Percentiles rank a stretch among this genome's conserved stretches.
phyloP scores from a whole-genome alignment of 2,888 invertebrate genomes.

The Graphium colonna region DNA sequence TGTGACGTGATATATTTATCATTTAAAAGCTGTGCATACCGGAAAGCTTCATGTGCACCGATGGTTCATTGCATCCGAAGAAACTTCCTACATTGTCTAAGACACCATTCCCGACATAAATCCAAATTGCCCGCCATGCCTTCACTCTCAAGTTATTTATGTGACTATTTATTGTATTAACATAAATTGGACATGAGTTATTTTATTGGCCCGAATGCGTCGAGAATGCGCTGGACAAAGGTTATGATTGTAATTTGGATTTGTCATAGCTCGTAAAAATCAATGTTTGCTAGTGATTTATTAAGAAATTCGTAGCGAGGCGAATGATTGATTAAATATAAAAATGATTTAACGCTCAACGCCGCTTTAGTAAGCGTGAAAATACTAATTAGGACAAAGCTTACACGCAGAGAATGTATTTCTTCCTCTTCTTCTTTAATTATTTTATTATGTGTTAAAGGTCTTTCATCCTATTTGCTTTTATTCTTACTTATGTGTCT shows the following conservation, averaged over 20 bases:
- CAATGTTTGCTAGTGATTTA: conserved; percentile 52
- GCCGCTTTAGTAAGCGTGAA: neutral
- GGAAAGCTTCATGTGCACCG: neutral
- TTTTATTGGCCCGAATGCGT: conserved; percentile 72
- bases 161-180: conserved; percentile 78
- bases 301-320: conserved; percentile 14
- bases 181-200: conserved; percentile 80
- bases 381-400: neutral
- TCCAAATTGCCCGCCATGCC: conserved; percentile 68
- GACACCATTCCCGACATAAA: conserved; percentile 62
- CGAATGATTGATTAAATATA: conserved; percentile 20
- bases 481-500: no score
- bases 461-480: no score
- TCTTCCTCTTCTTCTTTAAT: no score
- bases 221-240: conserved; percentile 67
- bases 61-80: conserved; percentile 9
- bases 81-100: conserved; percentile 34
- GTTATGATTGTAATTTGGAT: conserved; percentile 72
- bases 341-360: conserved; percentile 11
- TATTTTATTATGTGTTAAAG: no score
- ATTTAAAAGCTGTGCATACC: neutral
- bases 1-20: no score
- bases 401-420: no score
- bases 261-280: conserved; percentile 74
- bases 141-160: conserved; percentile 70